Conservation (phyloP, 2,113 vertebrate species). For the Malaclemys terrapin region DNA sequence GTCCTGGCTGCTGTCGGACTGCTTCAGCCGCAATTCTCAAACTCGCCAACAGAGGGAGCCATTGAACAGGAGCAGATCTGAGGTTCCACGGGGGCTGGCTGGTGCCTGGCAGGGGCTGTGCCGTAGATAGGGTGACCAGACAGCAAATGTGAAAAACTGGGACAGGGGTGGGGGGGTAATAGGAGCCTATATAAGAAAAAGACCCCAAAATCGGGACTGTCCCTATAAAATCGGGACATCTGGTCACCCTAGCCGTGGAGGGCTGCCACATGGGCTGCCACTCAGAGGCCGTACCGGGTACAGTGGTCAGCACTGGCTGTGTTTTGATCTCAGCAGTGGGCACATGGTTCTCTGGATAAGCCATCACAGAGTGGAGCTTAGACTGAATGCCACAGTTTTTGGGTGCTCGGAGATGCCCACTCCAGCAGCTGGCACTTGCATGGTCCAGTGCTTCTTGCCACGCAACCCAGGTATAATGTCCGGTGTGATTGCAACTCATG, state of each 20-base stretch:
- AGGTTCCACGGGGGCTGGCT: background rate
- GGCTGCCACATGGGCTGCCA: background rate
- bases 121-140: no score
- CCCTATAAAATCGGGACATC: no score
- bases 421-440: background rate
- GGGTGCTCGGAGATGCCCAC: background rate
- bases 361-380: no score
- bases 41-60: background rate
- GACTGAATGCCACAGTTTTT: background rate
- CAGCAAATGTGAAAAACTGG: no score
- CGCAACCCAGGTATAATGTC: background rate
- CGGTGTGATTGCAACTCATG: background rate
- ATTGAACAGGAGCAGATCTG: background rate
- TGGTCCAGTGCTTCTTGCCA: background rate
- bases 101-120: rapidly evolving
- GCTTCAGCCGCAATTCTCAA: background rate
- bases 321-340: background rate
- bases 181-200: no score
- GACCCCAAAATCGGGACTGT: no score
- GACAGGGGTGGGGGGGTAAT: no score
- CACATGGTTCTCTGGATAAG: background rate
- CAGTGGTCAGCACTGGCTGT: background rate
- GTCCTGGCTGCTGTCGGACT: background rate
- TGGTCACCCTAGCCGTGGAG: background rate
- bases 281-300: no score